Evolutionary conservation across 92 coral and sea anemone genomes (phyloP), one percentile per base, ranked within the genome.

Genomic region (Phenganax stokvisi): DNA sequence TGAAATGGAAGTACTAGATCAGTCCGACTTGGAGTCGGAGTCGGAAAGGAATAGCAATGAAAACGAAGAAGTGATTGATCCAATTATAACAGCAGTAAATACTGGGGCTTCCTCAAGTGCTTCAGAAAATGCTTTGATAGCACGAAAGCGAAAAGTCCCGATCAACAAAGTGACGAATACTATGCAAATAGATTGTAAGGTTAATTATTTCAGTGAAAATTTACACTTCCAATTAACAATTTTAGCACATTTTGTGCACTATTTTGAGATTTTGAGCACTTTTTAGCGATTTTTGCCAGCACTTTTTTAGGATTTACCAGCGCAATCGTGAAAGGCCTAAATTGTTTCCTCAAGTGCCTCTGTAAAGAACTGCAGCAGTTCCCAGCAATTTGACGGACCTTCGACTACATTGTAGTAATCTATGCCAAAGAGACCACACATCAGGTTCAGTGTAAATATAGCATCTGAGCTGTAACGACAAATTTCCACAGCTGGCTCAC

Each of bases 381-480:
- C 47, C 47, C 47, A 37, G 5, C 47, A 0, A 37, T 37, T 37
- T 5, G 47, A 37, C 47, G 47, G 3, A 37, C 47, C 47, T 59
- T 59, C 65, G 65, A 59, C 27, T 13, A 59, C 27, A 59, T 59
- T 59, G 65, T 59, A 59, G 27, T 59, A 59, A 25, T 59, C 65
- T 1, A 59, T 6, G 27, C 65, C 65, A 59, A 59, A 59, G 27
- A 13, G 65, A 13, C 65, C 65, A 59, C 65, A 59, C 27, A 59
- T 13, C 65, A 59, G 27, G 7, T 25, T 59, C 16, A 59, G n/a
- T 59, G 65, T 59, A 59, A 13, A 59, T 59, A 7, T 59, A 13
- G 65, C 65, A 7, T 59, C 27, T 7, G 65, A 69, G 74, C 74
- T 69, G 30, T 72, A 72, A 31, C 77, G 77, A 37, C 77, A 72